Evolutionary conservation across 2,888 invertebrate species (phyloP).

Genomic region (Ornithoptera alexandrae): DNA sequence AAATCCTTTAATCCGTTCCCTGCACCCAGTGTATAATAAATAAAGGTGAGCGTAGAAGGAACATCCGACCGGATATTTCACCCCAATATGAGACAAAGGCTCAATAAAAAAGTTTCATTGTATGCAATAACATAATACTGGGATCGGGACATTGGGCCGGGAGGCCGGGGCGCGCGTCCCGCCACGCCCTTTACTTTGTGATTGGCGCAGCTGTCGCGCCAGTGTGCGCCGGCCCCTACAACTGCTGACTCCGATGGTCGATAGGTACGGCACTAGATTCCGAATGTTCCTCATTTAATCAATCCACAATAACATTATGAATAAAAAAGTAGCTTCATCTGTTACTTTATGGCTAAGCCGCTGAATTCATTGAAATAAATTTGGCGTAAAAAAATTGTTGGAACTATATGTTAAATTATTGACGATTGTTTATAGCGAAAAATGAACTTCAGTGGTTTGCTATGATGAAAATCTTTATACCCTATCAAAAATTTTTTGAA

Average conservation of each 20-base stretch:
- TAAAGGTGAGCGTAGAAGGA: slow-evolving; percentile 71
- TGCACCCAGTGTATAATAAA: slow-evolving; percentile 68
- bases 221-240: slow-evolving; percentile 56
- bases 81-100: slow-evolving; percentile 73
- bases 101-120: slow-evolving; percentile 76
- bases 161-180: slow-evolving; percentile 42
- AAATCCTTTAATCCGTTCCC: slow-evolving; percentile 59
- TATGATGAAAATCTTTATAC: no score
- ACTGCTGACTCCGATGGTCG: slow-evolving; percentile 40
- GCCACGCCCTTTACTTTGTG: slow-evolving; percentile 76
- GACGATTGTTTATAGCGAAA: no score
- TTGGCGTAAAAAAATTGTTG: no score
- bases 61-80: slow-evolving; percentile 80
- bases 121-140: slow-evolving; percentile 74
- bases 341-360: no score
- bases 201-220: slow-evolving; percentile 77
- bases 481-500: no score
- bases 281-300: background rate
- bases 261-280: background rate
- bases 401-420: no score
- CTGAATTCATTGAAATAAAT: no score
- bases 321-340: no score
- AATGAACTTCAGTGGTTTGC: no score
- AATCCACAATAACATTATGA: background rate
- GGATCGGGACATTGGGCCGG: slow-evolving; percentile 57